phyloP scores from a whole-genome alignment of 2,888 invertebrate species.

The Smittia aterrima region DNA sequence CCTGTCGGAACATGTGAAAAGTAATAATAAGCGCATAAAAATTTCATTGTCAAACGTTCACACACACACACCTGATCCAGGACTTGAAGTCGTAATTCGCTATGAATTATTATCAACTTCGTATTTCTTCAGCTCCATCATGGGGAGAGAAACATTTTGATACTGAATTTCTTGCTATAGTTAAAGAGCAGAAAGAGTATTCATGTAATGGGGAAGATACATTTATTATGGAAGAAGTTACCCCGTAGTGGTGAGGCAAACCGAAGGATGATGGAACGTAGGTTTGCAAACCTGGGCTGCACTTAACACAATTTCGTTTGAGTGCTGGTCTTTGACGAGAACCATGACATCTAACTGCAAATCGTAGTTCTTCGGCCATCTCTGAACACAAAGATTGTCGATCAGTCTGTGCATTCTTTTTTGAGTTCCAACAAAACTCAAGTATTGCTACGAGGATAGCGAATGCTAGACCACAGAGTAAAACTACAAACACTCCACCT shows the following conservation, averaged over 20 bases:
- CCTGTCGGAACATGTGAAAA: background rate
- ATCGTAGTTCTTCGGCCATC: conserved; percentile 88
- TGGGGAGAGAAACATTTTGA: conserved; percentile 32
- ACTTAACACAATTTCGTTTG: conserved; percentile 72
- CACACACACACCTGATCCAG: conserved; percentile 15
- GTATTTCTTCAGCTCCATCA: conserved; percentile 40
- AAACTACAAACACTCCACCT: conserved; percentile 95
- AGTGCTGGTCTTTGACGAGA: conserved; percentile 78
- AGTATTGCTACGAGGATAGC: conserved; percentile 90
- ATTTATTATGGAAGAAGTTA: conserved; percentile 46
- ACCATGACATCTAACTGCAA: conserved; percentile 84
- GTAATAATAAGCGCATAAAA: background rate
- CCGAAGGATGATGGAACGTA: conserved; percentile 68
- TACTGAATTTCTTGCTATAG: conserved; percentile 35
- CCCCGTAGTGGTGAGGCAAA: conserved; percentile 57
- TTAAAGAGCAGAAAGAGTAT: background rate
- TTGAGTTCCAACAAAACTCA: conserved; percentile 94
- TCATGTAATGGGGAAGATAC: background rate
- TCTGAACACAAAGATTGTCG: conserved; percentile 88
- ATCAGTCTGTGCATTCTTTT: conserved; percentile 80
- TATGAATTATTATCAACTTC: conserved; percentile 38
- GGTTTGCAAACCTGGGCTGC: conserved; percentile 64
- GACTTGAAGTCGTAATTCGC: conserved; percentile 31
- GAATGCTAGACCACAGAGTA: conserved; percentile 85
- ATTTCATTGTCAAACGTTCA: background rate